phyloP scores from a whole-genome alignment of 2,113 vertebrate species.

The Chroicocephalus ridibundus region DNA sequence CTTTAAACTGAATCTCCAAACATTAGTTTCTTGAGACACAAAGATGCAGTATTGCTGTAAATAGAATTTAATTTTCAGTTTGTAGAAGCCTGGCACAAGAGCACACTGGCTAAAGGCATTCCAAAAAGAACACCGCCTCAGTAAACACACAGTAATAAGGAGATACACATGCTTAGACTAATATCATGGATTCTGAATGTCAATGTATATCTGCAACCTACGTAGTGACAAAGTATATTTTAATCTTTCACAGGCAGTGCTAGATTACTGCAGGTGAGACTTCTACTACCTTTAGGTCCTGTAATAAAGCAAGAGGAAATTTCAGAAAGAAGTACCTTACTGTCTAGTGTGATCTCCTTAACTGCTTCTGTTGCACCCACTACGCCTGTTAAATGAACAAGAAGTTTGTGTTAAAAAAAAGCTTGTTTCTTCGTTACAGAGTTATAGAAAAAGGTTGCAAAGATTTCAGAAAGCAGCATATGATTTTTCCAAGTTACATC shows the following conservation, averaged over 20 bases:
- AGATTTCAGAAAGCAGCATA: not conserved
- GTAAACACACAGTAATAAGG: not conserved
- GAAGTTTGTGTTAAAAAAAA: not conserved
- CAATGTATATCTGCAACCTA: not conserved
- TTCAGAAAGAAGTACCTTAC: constrained; percentile 80
- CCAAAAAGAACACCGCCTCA: not conserved
- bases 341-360: constrained; percentile 92
- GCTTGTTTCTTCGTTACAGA: not conserved
- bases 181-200: not conserved
- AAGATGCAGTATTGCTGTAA: not conserved
- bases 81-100: not conserved
- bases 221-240: not conserved
- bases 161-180: not conserved
- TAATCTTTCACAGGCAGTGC: not conserved
- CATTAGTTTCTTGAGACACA: not conserved
- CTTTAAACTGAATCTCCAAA: not conserved
- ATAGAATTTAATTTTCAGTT: not conserved
- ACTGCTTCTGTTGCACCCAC: constrained; percentile 85
- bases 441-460: not conserved
- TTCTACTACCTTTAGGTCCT: not conserved
- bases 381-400: constrained; percentile 75
- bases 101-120: not conserved
- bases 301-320: not conserved
- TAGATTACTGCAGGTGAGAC: not conserved
- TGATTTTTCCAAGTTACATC: not conserved